Conservation (phyloP, 2,797 vertebrate species). For the Melopsittacus undulatus region DNA sequence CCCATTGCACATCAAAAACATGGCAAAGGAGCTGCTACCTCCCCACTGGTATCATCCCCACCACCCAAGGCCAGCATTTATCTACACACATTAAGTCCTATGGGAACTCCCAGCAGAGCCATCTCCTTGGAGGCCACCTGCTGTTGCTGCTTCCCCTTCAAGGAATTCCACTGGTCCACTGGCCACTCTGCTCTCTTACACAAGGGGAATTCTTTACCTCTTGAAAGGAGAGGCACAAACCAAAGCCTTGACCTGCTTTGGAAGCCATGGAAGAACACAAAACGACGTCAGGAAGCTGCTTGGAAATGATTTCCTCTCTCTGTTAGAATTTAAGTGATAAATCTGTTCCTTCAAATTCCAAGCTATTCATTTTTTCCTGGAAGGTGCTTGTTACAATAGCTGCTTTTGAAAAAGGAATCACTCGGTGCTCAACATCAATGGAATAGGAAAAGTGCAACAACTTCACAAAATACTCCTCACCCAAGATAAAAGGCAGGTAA, state of each 20-base stretch:
- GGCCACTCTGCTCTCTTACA: background rate
- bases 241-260: conserved; percentile 51
- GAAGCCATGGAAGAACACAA: conserved; percentile 12
- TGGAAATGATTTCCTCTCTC: conserved; percentile 67
- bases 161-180: background rate
- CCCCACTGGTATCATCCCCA: fast-evolving
- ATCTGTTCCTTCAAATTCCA: conserved; percentile 54
- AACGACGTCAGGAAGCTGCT: conserved; percentile 69
- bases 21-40: fast-evolving
- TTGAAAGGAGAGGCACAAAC: conserved; percentile 16
- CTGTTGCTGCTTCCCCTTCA: background rate
- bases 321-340: conserved; percentile 38
- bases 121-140: background rate
- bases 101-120: background rate
- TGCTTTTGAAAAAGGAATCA: background rate
- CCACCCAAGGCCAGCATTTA: background rate
- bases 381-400: conserved; percentile 35
- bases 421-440: background rate
- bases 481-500: background rate
- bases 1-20: background rate
- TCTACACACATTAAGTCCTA: fast-evolving
- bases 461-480: background rate
- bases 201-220: background rate
- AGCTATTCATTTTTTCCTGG: conserved; percentile 71
- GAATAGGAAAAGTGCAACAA: background rate